Evolutionary conservation across 2,888 invertebrate genomes (phyloP).

Genomic region (Ectemnius lituratus): DNA sequence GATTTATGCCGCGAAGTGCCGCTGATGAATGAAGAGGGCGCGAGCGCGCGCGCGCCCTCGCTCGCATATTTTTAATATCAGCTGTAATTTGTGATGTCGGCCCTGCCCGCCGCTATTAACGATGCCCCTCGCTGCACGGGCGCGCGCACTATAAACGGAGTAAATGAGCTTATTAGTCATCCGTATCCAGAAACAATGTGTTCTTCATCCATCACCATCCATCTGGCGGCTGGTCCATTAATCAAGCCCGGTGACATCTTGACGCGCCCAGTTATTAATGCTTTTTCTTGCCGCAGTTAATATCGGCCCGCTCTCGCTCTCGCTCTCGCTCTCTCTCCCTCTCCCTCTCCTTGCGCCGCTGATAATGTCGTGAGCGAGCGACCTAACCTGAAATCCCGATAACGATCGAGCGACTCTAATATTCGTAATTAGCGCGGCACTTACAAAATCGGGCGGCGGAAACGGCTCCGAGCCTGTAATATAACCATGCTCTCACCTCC

Average conservation of each 20-base stretch:
- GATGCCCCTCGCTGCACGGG: neutral
- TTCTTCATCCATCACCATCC: constrained; percentile 52
- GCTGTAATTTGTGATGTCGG: constrained; percentile 1
- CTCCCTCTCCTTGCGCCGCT: neutral
- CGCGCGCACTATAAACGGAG: constrained; percentile 31
- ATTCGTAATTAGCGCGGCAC: constrained; percentile 32
- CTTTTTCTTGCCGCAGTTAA: constrained; percentile 52
- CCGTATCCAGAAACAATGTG: constrained; percentile 44
- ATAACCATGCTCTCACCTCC: too few relatives aligned
- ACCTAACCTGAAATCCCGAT: constrained; percentile 37
- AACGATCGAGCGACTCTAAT: constrained; percentile 35
- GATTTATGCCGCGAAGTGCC: constrained; percentile 3
- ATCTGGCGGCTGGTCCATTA: constrained; percentile 51
- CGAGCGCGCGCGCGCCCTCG: neutral
- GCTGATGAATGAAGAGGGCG: constrained; percentile 8
- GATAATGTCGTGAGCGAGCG: constrained; percentile 49
- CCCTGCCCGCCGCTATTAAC: constrained; percentile 7
- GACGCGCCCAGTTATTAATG: constrained; percentile 59
- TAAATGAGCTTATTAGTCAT: constrained; percentile 49
- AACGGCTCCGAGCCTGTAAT: neutral
- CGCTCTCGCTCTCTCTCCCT: too few relatives aligned
- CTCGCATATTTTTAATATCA: neutral
- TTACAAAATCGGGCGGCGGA: constrained; percentile 13
- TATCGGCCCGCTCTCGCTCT: constrained; percentile 34
- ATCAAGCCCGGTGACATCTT: constrained; percentile 53